phyloP scores from a whole-genome alignment of 2,113 vertebrate genomes.

The Sorex araneus region DNA sequence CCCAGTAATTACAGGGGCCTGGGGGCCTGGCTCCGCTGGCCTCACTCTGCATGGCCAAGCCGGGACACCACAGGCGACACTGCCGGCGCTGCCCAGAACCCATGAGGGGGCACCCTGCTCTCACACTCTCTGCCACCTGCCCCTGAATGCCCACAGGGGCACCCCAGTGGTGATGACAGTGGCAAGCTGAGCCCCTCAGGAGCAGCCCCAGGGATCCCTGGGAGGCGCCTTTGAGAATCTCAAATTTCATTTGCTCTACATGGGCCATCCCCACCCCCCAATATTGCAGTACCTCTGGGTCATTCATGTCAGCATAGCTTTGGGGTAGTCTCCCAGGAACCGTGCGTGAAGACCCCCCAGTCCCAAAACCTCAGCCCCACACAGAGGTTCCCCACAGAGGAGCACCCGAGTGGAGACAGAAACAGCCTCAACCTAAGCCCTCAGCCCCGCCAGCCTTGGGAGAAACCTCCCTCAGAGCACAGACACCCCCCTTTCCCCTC shows the following conservation, averaged over 20 bases:
- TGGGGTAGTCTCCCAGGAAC: neutral
- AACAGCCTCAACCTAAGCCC: neutral
- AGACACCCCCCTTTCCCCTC: neutral
- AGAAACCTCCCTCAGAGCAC: neutral
- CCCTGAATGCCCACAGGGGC: neutral
- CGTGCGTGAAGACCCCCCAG: neutral
- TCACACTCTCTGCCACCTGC: neutral
- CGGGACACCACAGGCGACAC: constrained; percentile 61
- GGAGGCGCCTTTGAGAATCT: neutral
- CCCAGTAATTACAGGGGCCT: constrained; percentile 75
- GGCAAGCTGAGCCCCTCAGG: neutral
- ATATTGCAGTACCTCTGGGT: neutral
- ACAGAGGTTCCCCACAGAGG: neutral
- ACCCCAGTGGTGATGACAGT: neutral
- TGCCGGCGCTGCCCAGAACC: neutral
- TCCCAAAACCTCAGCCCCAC: neutral
- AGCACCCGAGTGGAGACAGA: neutral
- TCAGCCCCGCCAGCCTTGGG: too few species aligned
- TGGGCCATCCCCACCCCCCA: rapidly evolving
- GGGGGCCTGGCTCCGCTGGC: constrained; percentile 69
- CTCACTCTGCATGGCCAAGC: constrained; percentile 56
- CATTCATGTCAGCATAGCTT: neutral
- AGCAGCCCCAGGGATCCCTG: neutral
- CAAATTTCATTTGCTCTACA: neutral
- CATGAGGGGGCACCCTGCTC: neutral